phyloP scores from a whole-genome alignment of 2,113 vertebrate genomes.

The Sorex fumeus region DNA sequence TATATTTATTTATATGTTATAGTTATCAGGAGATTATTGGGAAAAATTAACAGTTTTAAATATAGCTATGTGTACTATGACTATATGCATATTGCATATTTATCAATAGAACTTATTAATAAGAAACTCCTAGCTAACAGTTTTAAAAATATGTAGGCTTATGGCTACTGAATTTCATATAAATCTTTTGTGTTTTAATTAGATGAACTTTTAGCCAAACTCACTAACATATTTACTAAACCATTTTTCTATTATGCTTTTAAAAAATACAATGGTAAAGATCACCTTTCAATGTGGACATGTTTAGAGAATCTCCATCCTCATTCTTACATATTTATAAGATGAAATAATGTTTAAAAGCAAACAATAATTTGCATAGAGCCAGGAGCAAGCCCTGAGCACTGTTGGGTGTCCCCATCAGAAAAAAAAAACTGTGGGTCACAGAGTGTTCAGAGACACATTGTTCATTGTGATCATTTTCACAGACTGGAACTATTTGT shows the following conservation, averaged over 20 bases:
- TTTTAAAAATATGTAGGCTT: background rate
- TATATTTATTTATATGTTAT: background rate
- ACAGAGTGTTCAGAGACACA: background rate
- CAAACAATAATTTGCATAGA: too few species aligned
- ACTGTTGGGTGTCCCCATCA: too few species aligned
- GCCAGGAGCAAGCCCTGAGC: too few species aligned
- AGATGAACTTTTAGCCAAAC: background rate
- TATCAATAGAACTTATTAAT: background rate
- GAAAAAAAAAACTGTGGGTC: constrained; percentile 1
- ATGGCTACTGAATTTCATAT: too few species aligned
- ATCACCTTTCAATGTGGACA: background rate
- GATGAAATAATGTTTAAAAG: too few species aligned
- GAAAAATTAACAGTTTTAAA: background rate
- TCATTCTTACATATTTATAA: background rate
- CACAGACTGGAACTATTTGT: background rate
- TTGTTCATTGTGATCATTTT: constrained; percentile 5
- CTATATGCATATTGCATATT: background rate
- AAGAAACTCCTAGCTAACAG: background rate
- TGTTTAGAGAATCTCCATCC: background rate
- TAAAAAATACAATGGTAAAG: background rate
- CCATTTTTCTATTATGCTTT: background rate
- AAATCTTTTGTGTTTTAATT: too few species aligned
- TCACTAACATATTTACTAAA: background rate
- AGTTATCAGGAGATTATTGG: too few species aligned
- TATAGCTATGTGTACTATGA: background rate